Evolutionary conservation across 2,797 vertebrate species (phyloP), one percentile per base, ranked within the genome.

Genomic region (Cephalopachus bancanus): DNA sequence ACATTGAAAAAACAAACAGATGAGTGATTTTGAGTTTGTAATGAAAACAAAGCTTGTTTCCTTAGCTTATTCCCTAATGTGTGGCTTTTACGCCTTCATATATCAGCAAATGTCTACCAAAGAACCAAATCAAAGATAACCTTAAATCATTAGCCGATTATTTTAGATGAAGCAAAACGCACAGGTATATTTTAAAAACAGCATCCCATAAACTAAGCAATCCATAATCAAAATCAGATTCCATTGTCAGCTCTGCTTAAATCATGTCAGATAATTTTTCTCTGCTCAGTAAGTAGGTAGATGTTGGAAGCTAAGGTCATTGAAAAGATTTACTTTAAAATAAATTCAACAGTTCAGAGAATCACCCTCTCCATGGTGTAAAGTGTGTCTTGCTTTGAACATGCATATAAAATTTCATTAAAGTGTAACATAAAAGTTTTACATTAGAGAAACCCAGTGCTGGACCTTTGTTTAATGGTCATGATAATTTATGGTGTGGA

Each of bases 401-500:
- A 96, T 78, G 93, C 97, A 97, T 76, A 98, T 97, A 97, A 97
- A 95, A 97, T n/a, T 33, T 94, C 96, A 98, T 98, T 97, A 96
- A 96, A 98, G 94, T 0, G 14, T 89, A 90, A 97, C 96, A 98
- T 76, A 95, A 97, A 98, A 98, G 87, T 98, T 98, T 98, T 97
- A 97, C 93, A 97, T 96, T 97, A 95, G 94, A 96, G 60, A 64
- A 96, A 95, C 91, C 91, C 89, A 96, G 94, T 84, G 95, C 89
- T 94, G 96, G 94, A 97, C 97, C 96, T 98, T 97, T 97, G 97
- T 97, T 98, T 98, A 98, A 96, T 89, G 93, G 96, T 93, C 79
- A 0, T 95, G 97, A 97, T 97, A 98, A 98, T 98, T 98, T 98
- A 97, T 69, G 80, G n/a, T 17, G 16, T 92, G 92, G 90, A 98